Base-by-base conservation (phyloP, 2,797 vertebrate species). In the Mormyrops boulengeri region DNA sequence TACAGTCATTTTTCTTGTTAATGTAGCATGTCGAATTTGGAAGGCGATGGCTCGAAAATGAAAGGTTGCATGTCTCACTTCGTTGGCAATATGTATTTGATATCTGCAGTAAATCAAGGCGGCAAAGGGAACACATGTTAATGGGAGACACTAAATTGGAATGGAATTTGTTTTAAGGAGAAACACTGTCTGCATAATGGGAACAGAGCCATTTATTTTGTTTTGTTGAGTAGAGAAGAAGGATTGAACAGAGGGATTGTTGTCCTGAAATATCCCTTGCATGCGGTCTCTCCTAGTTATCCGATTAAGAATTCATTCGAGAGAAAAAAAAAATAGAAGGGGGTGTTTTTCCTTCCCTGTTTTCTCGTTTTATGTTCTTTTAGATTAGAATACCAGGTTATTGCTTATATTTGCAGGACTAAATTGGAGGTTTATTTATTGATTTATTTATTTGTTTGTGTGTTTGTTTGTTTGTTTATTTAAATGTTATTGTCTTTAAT, bases 61-160 rank as follows among this genome's bases (percentile, higher is more conserved):
- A 96, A 96, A 96, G 95, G 95, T 95, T 96, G 95, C 94, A 96
- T 93, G 94, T 96, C 95, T 96, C 96, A 96, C 95, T 96, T 95
- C 93, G 94, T 95, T 95, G 95, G 95, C 95, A 95, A 96, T 96
- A 92, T 93, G 92, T 93, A 93, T 93, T 92, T 94, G 93, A 94
- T 93, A 92, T 90, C 90, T 53, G 88, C 92, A 91, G 92, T 93
- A 93, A 93, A 93, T 93, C 93, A 94, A 90, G 90, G 90, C 11
- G 66, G 88, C 89, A 90, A 50, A 69, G 91, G 91, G 90, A 92
- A 92, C 91, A 91, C 91, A 89, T 92, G 92, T 92, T 93, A 93
- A 93, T 93, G 92, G 93, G 93, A 91, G 91, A 22, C 55, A 91
- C 92, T 92, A 93, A 94, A 93, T 93, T 92, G 93, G 92, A 92